Conservation (phyloP, 2,888 invertebrate species). For the Scaptomyza flava region DNA sequence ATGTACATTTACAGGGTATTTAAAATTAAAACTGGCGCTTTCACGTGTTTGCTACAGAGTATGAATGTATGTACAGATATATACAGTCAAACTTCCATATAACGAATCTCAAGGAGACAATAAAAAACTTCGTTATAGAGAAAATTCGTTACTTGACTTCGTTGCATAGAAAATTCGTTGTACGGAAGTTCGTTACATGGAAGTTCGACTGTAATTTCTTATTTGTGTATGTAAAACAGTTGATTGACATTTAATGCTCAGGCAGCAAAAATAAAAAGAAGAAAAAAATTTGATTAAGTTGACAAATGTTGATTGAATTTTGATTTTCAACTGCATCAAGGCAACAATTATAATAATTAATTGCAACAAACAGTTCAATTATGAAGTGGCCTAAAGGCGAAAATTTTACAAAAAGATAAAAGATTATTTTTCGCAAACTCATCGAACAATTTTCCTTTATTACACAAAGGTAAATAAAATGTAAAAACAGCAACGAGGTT, state of each 20-base stretch:
- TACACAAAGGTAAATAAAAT: conserved; percentile 6
- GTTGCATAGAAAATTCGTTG: too few species aligned
- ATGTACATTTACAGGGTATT: not conserved
- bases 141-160: too few species aligned
- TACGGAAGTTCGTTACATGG: too few species aligned
- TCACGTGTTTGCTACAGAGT: conserved; percentile 44
- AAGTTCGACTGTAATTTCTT: too few species aligned
- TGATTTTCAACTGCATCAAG: conserved; percentile 36
- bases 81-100: too few species aligned
- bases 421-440: too few species aligned
- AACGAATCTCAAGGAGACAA: too few species aligned
- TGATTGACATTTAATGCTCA: conserved; percentile 56
- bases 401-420: not conserved
- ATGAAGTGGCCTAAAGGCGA: not conserved
- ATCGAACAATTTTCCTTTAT: too few species aligned
- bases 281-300: conserved; percentile 23
- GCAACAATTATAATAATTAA: conserved; percentile 31
- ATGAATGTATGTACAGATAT: conserved; percentile 1
- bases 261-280: conserved; percentile 26
- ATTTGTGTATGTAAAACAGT: conserved; percentile 20
- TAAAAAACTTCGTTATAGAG: too few species aligned
- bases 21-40: conserved; percentile 18
- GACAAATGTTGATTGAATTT: conserved; percentile 52
- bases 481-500: conserved; percentile 10
- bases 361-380: conserved; percentile 15